Percentiles rank a stretch among this genome's conserved stretches.
Evolutionary conservation across 2,888 invertebrate species (phyloP).

Genomic region (Hipparchia sbordonii): DNA sequence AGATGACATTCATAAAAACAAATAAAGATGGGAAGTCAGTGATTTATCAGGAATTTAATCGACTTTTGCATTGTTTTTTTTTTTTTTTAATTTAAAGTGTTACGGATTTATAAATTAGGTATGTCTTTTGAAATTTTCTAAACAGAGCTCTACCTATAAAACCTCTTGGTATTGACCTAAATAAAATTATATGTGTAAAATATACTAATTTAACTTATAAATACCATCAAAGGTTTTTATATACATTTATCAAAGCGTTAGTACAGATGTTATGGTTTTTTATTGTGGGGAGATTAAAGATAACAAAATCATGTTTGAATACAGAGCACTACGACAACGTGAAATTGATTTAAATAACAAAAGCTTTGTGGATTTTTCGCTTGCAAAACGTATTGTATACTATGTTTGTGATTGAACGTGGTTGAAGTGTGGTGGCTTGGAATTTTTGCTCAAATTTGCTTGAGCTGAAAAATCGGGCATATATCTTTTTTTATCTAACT

Average conservation of each 20-base stretch:
- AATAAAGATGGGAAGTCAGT: too few species aligned
- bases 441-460: neutral
- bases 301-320: constrained; percentile 3
- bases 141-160: too few species aligned
- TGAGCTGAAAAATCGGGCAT: neutral
- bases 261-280: neutral
- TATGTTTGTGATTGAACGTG: neutral
- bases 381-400: neutral
- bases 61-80: too few species aligned
- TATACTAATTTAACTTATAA: neutral
- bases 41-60: too few species aligned
- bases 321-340: neutral
- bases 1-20: too few species aligned
- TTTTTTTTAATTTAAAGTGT: too few species aligned
- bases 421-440: neutral
- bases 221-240: neutral
- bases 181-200: too few species aligned
- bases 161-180: too few species aligned
- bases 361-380: constrained; percentile 6
- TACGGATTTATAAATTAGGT: too few species aligned
- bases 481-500: neutral
- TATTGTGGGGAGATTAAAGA: neutral
- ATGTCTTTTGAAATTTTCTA: too few species aligned
- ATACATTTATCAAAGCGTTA: constrained; percentile 1
- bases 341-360: constrained; percentile 2